Evolutionary conservation across 2,888 invertebrate species (phyloP).

Genomic region (Linyphia triangularis): DNA sequence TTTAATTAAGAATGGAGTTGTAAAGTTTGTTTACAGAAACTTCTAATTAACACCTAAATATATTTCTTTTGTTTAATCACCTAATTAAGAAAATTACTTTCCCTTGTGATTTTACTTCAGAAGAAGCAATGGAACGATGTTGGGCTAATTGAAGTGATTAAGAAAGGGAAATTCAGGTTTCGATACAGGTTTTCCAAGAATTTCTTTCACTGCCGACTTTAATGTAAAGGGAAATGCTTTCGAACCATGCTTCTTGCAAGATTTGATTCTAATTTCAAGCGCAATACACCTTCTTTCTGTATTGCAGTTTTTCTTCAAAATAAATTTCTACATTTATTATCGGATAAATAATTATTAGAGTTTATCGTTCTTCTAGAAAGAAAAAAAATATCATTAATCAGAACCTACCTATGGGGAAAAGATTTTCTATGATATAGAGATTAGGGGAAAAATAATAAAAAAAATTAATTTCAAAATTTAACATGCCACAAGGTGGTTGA

Average conservation of each 20-base stretch:
- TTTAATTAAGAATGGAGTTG: background rate
- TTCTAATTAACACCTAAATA: background rate
- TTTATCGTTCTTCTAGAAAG: too few species aligned
- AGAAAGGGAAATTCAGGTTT: background rate
- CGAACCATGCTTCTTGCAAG: background rate
- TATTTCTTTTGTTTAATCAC: background rate
- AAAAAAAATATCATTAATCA: too few species aligned
- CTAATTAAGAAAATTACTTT: background rate
- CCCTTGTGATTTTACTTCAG: background rate
- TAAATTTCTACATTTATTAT: too few species aligned
- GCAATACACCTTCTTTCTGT: too few species aligned
- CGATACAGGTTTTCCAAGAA: background rate
- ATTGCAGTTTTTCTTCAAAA: too few species aligned
- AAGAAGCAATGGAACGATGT: background rate
- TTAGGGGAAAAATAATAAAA: too few species aligned
- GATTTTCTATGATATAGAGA: too few species aligned
- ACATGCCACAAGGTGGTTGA: too few species aligned
- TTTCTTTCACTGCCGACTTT: background rate
- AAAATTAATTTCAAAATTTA: too few species aligned
- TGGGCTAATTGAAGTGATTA: background rate
- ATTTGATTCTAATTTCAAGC: too few species aligned
- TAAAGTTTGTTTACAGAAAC: background rate
- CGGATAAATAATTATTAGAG: too few species aligned
- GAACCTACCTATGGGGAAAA: too few species aligned
- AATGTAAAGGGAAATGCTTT: background rate